These are phyloP conservation scores for Eretmocerus hayati DNA, from an alignment of 2,888 invertebrate genomes.

Conservation along the genomic window DNA sequence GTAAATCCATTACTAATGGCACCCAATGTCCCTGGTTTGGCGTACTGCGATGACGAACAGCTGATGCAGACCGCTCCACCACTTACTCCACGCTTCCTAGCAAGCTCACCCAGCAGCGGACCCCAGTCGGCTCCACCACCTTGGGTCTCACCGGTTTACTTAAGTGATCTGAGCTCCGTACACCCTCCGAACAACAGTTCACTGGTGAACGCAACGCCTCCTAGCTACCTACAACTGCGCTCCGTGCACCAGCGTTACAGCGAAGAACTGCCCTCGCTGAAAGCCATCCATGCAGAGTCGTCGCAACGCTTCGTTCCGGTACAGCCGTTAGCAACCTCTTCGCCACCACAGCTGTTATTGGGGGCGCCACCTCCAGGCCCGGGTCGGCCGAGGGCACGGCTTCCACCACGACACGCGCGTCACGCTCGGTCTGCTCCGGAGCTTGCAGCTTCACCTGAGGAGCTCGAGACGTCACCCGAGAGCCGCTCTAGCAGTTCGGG, in stretches of 20 bases:
- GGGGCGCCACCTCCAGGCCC: constrained; percentile 30
- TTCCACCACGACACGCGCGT: constrained; percentile 59
- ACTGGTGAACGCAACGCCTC: constrained; percentile 51
- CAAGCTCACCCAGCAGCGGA: constrained; percentile 47
- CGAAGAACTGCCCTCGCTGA: constrained; percentile 64
- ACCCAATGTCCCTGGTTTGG: constrained; percentile 60
- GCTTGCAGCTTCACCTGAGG: constrained; percentile 56
- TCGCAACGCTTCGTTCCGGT: constrained; percentile 58
- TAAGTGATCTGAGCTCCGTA: constrained; percentile 82
- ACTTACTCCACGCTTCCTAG: constrained; percentile 34
- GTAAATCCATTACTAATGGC: constrained; percentile 58
- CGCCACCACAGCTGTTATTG: constrained; percentile 54
- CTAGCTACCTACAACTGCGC: constrained; percentile 60
- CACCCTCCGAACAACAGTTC: constrained; percentile 69
- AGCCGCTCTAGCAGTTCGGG: constrained; percentile 84
- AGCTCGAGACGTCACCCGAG: constrained; percentile 70
- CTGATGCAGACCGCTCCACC: constrained; percentile 26
- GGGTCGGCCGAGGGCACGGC: constrained; percentile 54
- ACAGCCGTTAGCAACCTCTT: constrained; percentile 57
- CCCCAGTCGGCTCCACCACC: constrained; percentile 10
- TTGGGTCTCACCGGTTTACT: constrained; percentile 64
- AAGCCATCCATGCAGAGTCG: constrained; percentile 65
- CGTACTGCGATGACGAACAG: constrained; percentile 62
- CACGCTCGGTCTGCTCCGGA: constrained; percentile 64
- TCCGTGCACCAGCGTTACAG: constrained; percentile 63